A percentile compares a stretch with the other conserved stretches of the same genome.
Evolutionary conservation across 2,113 vertebrate genomes (phyloP).

Genomic region (Coreoperca whiteheadi): DNA sequence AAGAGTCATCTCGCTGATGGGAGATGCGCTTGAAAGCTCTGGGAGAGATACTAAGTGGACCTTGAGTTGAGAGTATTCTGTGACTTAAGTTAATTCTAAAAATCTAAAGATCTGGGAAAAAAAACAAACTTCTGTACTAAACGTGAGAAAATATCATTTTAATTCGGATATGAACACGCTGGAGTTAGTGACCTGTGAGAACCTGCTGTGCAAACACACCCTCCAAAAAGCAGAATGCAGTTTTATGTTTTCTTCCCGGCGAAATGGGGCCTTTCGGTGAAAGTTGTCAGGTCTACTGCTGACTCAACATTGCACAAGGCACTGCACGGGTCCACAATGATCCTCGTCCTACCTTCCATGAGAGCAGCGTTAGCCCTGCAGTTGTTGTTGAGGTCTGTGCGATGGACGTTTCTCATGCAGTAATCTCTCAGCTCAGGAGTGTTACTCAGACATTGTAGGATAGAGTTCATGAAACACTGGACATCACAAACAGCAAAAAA

Average conservation of each 20-base stretch:
- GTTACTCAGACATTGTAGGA: slow-evolving; percentile 97
- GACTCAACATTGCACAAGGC: background rate
- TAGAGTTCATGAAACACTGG: slow-evolving; percentile 99
- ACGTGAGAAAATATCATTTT: background rate
- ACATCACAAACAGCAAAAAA: background rate
- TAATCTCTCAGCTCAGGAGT: slow-evolving; percentile 94
- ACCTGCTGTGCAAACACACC: background rate
- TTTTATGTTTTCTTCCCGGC: background rate
- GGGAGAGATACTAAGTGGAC: background rate
- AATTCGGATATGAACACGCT: background rate
- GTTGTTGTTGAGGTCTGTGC: slow-evolving; percentile 89
- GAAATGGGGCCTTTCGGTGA: background rate
- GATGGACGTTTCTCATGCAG: slow-evolving; percentile 90
- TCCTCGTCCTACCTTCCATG: slow-evolving; percentile 87
- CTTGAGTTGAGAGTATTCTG: background rate
- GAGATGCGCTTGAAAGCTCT: background rate
- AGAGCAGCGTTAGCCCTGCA: slow-evolving; percentile 86
- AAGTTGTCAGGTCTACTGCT: background rate
- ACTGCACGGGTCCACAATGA: too few relatives aligned
- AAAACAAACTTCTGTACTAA: background rate
- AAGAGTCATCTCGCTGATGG: background rate
- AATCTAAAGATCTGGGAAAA: background rate
- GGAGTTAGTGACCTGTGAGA: background rate
- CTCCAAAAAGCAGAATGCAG: background rate
- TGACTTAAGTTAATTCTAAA: background rate